These are phyloP conservation scores for Mesocentrotus franciscanus DNA, from an alignment of 53 echinoderm and acorn worm genomes.

Conservation along the genomic window DNA sequence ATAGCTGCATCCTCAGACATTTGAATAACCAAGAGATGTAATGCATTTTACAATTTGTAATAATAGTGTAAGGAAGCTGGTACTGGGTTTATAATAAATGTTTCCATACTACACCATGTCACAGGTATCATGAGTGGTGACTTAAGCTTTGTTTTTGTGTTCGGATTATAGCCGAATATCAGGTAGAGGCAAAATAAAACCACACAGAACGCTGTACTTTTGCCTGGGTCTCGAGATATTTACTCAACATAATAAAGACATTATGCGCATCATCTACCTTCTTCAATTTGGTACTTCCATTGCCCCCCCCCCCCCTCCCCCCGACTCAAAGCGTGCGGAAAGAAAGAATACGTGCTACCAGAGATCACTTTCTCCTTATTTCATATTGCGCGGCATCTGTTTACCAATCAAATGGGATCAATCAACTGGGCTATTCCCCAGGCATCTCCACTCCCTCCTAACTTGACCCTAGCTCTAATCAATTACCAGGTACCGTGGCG, in stretches of 20 bases:
- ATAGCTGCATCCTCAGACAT: no score
- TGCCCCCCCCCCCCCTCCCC: background rate
- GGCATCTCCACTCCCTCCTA: slow-evolving; percentile 51
- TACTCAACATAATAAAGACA: background rate
- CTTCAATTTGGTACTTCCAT: background rate
- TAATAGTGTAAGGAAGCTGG: no score
- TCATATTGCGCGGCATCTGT: slow-evolving; percentile 44
- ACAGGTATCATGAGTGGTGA: no score
- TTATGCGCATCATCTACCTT: background rate
- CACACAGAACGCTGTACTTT: background rate
- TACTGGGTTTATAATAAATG: no score
- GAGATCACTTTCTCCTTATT: background rate
- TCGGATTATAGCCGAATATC: background rate
- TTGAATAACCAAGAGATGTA: no score
- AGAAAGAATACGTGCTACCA: background rate
- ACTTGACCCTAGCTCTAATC: slow-evolving; percentile 41
- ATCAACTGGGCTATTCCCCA: slow-evolving; percentile 30
- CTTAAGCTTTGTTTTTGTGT: background rate
- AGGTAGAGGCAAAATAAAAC: background rate
- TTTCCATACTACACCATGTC: no score
- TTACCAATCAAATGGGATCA: slow-evolving; percentile 54
- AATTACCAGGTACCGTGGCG: slow-evolving; percentile 35
- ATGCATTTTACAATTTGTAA: no score
- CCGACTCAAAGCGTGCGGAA: background rate
- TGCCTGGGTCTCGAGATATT: background rate